Base-by-base conservation (phyloP, 1,140 invertebrate species). In the Megathymus violae region DNA sequence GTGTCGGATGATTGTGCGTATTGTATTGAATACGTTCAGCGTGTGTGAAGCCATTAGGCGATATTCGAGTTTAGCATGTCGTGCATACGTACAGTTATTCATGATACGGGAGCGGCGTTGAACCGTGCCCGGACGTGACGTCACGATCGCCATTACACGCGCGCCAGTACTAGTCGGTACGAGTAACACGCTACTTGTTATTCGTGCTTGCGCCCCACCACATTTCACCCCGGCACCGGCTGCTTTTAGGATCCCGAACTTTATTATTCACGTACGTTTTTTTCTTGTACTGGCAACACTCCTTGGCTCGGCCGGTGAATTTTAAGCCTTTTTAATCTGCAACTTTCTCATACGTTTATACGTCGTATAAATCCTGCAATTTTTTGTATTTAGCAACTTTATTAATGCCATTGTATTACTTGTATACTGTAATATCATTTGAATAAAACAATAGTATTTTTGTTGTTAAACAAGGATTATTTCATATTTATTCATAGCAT, bases 181-280 rank as follows among this genome's bases (percentile, higher is more conserved):
- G 14, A 25, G 46, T 50, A 51, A 19, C 51, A 61, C 56, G 67
- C 72, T 81, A 76, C 71, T 81, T 81, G 68, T 68, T 79, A 81
- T 81, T 81, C 79, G 62, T 54, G 27, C 60, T 52, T 69, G 64
- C 65, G 51, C 67, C 25, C 62, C 60, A 67, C 76, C 74, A 79
- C 76, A 81, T 81, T 77, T 81, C 79, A 79, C 70, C 71, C 68
- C 34, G 62, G 64, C 59, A 51, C 73, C 78, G 74, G 71, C 71
- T 78, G 79, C 61, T 72, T 69, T 65, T 69, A 71, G 62, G 58
- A 73, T 72, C 67, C 62, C 74, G 64, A 78, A 78, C 69, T 79
- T 78, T 77, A 70, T 81, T 78, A 76, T 81, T 69, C 69, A 69
- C 67, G 68, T 76, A 69, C 65, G 40, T n/a, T 50, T 66, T 61